Conservation (phyloP, 2,888 invertebrate species). For the Auanema sp. region DNA sequence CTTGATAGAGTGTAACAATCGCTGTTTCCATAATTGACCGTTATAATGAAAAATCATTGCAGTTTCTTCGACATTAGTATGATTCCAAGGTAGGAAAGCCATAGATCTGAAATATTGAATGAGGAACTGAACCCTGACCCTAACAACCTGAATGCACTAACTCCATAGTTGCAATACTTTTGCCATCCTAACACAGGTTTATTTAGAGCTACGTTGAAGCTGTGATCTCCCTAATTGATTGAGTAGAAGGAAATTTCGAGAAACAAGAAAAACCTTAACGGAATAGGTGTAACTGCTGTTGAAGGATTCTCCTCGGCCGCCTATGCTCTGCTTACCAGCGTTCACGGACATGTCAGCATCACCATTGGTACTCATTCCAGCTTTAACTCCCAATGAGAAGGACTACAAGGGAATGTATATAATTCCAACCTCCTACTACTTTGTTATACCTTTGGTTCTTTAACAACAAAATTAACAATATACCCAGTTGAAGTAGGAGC, state of each 20-base stretch:
- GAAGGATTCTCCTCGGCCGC: slow-evolving; percentile 55
- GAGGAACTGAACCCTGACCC: neutral
- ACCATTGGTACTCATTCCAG: slow-evolving; percentile 57
- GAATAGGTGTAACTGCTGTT: slow-evolving; percentile 54
- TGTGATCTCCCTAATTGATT: slow-evolving; percentile 73
- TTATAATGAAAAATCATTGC: slow-evolving; percentile 49
- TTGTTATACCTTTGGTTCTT: slow-evolving; percentile 71
- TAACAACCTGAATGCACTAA: slow-evolving; percentile 25
- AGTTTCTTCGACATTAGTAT: slow-evolving; percentile 56
- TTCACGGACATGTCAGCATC: slow-evolving; percentile 54
- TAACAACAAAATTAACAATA: slow-evolving; percentile 83
- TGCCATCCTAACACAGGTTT: slow-evolving; percentile 78
- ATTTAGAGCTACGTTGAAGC: slow-evolving; percentile 78
- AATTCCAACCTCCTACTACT: slow-evolving; percentile 1
- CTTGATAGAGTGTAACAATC: slow-evolving; percentile 44
- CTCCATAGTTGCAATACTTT: slow-evolving; percentile 62
- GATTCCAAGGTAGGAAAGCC: slow-evolving; percentile 58
- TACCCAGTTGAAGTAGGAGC: slow-evolving; percentile 71
- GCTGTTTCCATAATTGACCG: slow-evolving; percentile 42
- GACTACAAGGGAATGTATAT: slow-evolving; percentile 15
- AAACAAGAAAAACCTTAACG: slow-evolving; percentile 32
- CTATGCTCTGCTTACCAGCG: slow-evolving; percentile 44
- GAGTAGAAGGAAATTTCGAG: too few species aligned
- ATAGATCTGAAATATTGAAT: slow-evolving; percentile 28
- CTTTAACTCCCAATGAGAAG: slow-evolving; percentile 53